Evolutionary conservation across 2,797 vertebrate species (phyloP), one percentile per base, ranked within the genome.

Genomic region (Chelonia mydas): DNA sequence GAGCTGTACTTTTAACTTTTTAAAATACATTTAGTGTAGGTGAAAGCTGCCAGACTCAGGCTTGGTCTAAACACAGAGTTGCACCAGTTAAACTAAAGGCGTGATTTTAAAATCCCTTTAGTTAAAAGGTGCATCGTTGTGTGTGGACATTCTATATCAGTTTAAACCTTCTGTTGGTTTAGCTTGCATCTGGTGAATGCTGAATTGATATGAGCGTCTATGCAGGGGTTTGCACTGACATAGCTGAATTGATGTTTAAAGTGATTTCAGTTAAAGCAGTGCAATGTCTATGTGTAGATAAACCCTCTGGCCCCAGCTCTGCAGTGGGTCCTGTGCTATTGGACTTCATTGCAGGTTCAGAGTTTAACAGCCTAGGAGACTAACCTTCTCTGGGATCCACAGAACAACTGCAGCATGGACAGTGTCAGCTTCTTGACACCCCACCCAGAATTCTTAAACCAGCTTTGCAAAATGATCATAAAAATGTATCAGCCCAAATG

Each of bases 41-140:
- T 11, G 59, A 83, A 59, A 68, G 1, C 11, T 47, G 50, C 37
- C 72, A 0, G 0, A 2, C 0, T 0, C 41, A 7, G n/a, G 31
- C 80, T 21, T 92, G 13, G 0, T 57, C 21, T 5, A 84, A 0
- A 76, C 12, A 6, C 3, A 0, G 8, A 87, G 37, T 7, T 86
- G 59, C 0, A 0, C 54, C 59, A n/a, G 61, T 33, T 68, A 68
- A 68, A 68, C 16, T 68, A 37, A 83, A 81, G 45, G 2, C 11
- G 37, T 1, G 55, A 33, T 79, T 79, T 83, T 87, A 31, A 80
- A 68, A 8, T 3, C 59, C 37, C 27, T 45, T 11, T 57, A 28
- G 27, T 57, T 57, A 57, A 57, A 57, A 57, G 27, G 25, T 57
- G 25, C 55, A 57, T 57, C 55, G 12, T 57, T 57, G 55, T 57